Evolutionary conservation across 2,113 vertebrate genomes (phyloP), one percentile per base, ranked within the genome.

Genomic region (Thunnus maccoyii): DNA sequence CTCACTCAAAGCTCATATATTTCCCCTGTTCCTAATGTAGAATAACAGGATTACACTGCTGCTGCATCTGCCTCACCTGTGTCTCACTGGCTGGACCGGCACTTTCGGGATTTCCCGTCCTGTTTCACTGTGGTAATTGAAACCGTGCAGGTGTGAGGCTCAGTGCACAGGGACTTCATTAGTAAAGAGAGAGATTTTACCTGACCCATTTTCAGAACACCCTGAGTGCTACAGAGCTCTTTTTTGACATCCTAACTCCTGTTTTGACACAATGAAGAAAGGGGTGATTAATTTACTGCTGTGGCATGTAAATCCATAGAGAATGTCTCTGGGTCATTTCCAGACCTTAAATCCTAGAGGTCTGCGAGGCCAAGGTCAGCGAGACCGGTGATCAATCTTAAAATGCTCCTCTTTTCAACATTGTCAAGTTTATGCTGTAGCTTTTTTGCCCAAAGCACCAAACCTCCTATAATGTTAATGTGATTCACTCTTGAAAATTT

Each of bases 81-180:
- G 75, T 81, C 63, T 50, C 2, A 5, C 65, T 16, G 84, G 50
- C 54, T 20, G 61, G 56, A 81, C 30, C 48, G 0, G 22, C 56
- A 13, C 90, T 78, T 62, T 13, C 57, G 72, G 89, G 88, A 88
- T 88, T 87, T 88, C 76, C 89, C 54, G 7, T 80, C 63, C 72
- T 67, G 65, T 64, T 84, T 86, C 79, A 69, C 78, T 46, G 82
- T 22, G 69, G 86, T 91, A 91, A 92, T 90, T 91, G 87, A 91
- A 91, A 89, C 61, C n/a, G 73, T 78, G 85, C 88, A 87, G 89
- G 82, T 92, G 85, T 86, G 81, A 84, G 76, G 60, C 82, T 62
- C 54, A 3, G 74, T 75, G 89, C 90, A 44, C 74, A 47, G 89
- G 83, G 92, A 93, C 86, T 91, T 93, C 89, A 92, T 93, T 91